Conservation (phyloP, 2,888 invertebrate species). For the Tenthredo distinguenda region DNA sequence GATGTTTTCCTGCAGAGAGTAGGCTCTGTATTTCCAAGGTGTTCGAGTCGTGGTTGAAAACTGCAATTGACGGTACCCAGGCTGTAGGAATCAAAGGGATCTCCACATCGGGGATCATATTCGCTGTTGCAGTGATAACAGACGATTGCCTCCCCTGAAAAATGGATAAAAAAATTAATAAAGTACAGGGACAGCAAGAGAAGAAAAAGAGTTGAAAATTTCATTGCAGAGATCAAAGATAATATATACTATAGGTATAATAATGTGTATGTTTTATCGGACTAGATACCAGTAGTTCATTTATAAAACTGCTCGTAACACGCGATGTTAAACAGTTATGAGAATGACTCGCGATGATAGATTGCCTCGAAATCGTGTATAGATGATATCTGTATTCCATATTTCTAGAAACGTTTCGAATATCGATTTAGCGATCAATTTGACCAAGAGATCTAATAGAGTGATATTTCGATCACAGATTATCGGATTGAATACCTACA, state of each 20-base stretch:
- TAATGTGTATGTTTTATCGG: neutral
- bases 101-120: conserved; percentile 93
- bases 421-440: neutral
- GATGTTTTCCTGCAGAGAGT: conserved; percentile 91
- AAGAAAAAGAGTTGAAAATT: neutral
- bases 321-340: neutral
- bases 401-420: neutral
- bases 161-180: neutral
- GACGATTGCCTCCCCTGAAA: conserved; percentile 82
- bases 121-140: conserved; percentile 96
- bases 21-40: conserved; percentile 82
- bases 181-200: neutral
- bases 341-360: neutral
- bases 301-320: neutral
- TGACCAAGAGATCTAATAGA: neutral
- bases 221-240: neutral
- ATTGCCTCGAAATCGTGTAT: neutral
- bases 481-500: neutral
- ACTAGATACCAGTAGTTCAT: neutral
- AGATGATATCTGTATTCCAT: neutral
- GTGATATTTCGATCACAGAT: no score
- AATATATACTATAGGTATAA: neutral
- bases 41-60: conserved; percentile 85
- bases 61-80: conserved; percentile 93
- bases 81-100: conserved; percentile 92